Evolutionary conservation across 2,888 invertebrate species (phyloP).

Genomic region (Julus scandinavius): DNA sequence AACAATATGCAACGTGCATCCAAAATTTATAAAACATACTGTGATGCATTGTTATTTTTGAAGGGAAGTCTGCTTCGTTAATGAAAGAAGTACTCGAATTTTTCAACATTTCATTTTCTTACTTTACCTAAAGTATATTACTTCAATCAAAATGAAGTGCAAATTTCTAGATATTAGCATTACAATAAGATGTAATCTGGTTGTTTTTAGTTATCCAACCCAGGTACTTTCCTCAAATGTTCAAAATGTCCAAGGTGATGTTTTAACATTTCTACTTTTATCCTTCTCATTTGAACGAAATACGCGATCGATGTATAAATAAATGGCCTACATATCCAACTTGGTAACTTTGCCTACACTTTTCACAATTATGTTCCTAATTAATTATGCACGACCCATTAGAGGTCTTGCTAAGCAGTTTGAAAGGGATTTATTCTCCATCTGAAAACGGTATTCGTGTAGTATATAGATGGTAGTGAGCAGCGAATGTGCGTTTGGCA

Average conservation of each 20-base stretch:
- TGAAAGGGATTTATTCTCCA: slow-evolving; percentile 5
- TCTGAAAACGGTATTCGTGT: not conserved
- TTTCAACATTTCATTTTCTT: too few species aligned
- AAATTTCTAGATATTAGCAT: too few species aligned
- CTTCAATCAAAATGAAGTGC: too few species aligned
- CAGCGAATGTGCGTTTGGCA: not conserved
- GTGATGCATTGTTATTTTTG: too few species aligned
- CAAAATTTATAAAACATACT: too few species aligned
- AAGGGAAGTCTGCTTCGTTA: too few species aligned
- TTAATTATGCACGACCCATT: slow-evolving; percentile 21
- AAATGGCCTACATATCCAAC: not conserved
- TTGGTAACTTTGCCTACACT: not conserved
- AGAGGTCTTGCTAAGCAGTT: slow-evolving; percentile 22
- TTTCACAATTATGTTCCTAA: not conserved
- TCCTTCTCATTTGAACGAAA: not conserved
- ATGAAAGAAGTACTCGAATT: too few species aligned
- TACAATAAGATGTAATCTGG: too few species aligned
- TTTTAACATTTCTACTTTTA: not conserved
- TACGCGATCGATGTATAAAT: not conserved
- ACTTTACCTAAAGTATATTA: too few species aligned
- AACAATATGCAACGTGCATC: too few species aligned
- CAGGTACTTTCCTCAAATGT: not conserved
- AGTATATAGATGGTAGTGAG: not conserved
- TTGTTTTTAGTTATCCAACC: not conserved
- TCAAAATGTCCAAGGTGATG: not conserved